Evolutionary conservation across 2,888 invertebrate species (phyloP).

Genomic region (Shargacucullia verbasci): DNA sequence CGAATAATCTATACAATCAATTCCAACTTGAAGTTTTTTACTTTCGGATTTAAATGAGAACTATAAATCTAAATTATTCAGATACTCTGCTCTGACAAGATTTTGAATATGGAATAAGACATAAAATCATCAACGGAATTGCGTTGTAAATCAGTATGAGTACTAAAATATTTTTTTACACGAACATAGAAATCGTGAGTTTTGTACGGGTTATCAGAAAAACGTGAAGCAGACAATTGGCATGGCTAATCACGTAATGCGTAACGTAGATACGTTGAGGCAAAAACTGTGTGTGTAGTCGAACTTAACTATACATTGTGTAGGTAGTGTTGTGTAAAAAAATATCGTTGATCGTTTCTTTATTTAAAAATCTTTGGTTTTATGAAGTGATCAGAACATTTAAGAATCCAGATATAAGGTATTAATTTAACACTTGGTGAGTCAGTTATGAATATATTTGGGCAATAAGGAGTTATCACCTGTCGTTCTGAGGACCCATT

Average conservation of each 20-base stretch:
- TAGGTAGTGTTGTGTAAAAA: slow-evolving; percentile 38
- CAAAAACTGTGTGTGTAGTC: slow-evolving; percentile 35
- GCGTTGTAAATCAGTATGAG: slow-evolving; percentile 20
- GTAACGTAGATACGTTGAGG: slow-evolving; percentile 49
- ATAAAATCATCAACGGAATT: neutral
- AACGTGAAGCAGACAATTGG: slow-evolving; percentile 52
- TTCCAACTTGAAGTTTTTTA: too few relatives aligned
- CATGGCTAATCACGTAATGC: slow-evolving; percentile 54
- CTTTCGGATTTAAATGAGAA: neutral
- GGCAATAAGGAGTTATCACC: too few relatives aligned
- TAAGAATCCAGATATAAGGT: too few relatives aligned
- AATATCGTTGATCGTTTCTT: slow-evolving; percentile 19
- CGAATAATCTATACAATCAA: too few relatives aligned
- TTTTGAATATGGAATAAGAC: too few relatives aligned
- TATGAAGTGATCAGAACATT: neutral
- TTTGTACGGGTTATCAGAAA: slow-evolving; percentile 48
- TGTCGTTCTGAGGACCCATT: too few relatives aligned
- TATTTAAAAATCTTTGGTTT: neutral
- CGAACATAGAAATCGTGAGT: slow-evolving; percentile 28
- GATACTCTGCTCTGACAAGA: too few relatives aligned
- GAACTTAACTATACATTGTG: slow-evolving; percentile 33
- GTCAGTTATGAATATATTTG: too few relatives aligned
- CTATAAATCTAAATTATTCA: too few relatives aligned
- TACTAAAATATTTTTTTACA: slow-evolving; percentile 18
- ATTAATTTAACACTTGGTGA: too few relatives aligned